phyloP scores from a whole-genome alignment of 2,797 vertebrate species.

The Periparus ater region DNA sequence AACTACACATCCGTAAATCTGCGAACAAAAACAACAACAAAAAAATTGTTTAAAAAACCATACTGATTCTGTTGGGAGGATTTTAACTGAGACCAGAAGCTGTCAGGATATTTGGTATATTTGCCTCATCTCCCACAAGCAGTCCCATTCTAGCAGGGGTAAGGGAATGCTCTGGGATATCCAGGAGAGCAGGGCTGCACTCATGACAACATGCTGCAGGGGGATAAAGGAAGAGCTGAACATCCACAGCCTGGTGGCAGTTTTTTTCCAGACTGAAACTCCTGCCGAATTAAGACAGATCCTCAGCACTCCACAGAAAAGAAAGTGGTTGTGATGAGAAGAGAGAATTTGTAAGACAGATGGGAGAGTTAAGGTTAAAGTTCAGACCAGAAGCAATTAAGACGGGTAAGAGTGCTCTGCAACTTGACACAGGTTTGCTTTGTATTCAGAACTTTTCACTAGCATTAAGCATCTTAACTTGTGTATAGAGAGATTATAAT shows the following conservation, averaged over 20 bases:
- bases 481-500: constrained; percentile 71
- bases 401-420: constrained; percentile 58
- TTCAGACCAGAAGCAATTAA: constrained; percentile 72
- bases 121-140: not conserved
- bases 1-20: not conserved
- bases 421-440: constrained; percentile 73
- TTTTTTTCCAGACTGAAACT: not conserved
- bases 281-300: constrained; percentile 11
- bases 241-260: not conserved
- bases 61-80: not conserved
- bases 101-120: not conserved
- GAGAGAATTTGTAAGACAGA: constrained; percentile 63
- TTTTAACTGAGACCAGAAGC: not conserved
- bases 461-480: constrained; percentile 72
- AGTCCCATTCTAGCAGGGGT: not conserved
- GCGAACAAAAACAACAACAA: not conserved
- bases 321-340: constrained; percentile 37
- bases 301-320: not conserved
- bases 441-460: constrained; percentile 71
- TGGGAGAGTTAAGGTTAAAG: constrained; percentile 67
- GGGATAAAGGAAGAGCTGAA: not conserved
- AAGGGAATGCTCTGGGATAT: not conserved
- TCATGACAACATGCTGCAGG: not conserved
- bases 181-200: not conserved
- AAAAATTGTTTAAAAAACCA: not conserved